Percentiles rank a stretch among this genome's conserved stretches.
Evolutionary conservation across 2,113 vertebrate species (phyloP).

Genomic region (Artemisiospiza belli): DNA sequence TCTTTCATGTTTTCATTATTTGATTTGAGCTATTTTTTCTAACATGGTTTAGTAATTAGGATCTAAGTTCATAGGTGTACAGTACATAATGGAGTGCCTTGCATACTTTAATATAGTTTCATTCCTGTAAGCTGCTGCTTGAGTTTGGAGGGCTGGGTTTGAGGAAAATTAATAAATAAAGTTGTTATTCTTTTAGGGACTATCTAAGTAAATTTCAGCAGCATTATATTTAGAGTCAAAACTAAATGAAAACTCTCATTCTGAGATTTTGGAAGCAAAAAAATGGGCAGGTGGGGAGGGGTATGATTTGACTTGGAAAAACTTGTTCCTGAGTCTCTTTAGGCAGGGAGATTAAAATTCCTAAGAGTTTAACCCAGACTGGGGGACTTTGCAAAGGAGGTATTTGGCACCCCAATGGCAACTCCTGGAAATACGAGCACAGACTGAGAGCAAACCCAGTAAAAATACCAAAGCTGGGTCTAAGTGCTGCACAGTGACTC

Average conservation of each 20-base stretch:
- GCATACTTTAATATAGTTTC: neutral
- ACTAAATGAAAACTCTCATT: neutral
- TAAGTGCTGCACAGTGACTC: neutral
- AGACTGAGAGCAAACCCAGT: neutral
- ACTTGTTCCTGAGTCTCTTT: neutral
- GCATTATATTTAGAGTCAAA: neutral
- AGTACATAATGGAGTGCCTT: neutral
- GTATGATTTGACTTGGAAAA: slow-evolving; percentile 27
- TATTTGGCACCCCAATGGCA: neutral
- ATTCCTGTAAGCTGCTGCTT: neutral
- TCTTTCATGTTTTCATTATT: neutral
- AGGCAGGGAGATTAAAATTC: slow-evolving; percentile 61
- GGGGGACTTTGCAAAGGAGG: neutral
- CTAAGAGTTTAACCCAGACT: slow-evolving; percentile 22
- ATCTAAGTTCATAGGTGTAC: neutral
- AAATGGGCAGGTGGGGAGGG: neutral
- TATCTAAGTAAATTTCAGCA: neutral
- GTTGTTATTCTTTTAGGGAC: neutral
- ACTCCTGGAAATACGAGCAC: neutral
- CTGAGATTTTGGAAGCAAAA: slow-evolving; percentile 9
- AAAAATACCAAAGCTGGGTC: neutral
- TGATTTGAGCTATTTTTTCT: neutral
- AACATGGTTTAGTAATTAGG: neutral
- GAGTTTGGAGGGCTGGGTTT: neutral
- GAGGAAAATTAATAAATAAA: neutral